Percentiles rank a stretch among this genome's conserved stretches.
Conservation (phyloP, 1,140 invertebrate species). For the Heliconius himera region DNA sequence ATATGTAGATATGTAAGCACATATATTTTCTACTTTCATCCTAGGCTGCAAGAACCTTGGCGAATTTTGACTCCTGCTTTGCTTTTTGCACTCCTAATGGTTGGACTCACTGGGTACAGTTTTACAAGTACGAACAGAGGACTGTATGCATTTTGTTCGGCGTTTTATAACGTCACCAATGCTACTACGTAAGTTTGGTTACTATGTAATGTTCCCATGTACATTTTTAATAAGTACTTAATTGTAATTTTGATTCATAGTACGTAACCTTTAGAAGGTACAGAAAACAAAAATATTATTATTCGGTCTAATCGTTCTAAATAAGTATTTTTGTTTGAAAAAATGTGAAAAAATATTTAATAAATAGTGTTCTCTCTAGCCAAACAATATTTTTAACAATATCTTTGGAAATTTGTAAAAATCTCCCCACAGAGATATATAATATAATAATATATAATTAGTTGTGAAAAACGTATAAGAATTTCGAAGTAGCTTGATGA, state of each 20-base stretch:
- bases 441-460: no score
- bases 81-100: slow-evolving; percentile 64
- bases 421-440: no score
- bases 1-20: no score
- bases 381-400: no score
- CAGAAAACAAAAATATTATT: background rate
- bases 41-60: slow-evolving; percentile 67
- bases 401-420: no score
- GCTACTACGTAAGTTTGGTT: slow-evolving; percentile 61
- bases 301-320: no score
- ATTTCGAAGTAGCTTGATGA: no score
- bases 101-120: slow-evolving; percentile 65
- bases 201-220: background rate
- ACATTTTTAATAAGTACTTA: no score
- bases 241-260: background rate
- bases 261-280: background rate
- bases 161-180: slow-evolving; percentile 68
- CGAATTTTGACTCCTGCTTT: slow-evolving; percentile 67
- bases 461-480: no score
- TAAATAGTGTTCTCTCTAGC: no score
- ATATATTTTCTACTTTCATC: slow-evolving; percentile 8
- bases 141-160: slow-evolving; percentile 66
- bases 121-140: slow-evolving; percentile 66
- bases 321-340: no score
- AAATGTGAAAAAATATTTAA: no score